phyloP scores from a whole-genome alignment of 1,140 invertebrate species.

The Mycetomoellerius zeteki region DNA sequence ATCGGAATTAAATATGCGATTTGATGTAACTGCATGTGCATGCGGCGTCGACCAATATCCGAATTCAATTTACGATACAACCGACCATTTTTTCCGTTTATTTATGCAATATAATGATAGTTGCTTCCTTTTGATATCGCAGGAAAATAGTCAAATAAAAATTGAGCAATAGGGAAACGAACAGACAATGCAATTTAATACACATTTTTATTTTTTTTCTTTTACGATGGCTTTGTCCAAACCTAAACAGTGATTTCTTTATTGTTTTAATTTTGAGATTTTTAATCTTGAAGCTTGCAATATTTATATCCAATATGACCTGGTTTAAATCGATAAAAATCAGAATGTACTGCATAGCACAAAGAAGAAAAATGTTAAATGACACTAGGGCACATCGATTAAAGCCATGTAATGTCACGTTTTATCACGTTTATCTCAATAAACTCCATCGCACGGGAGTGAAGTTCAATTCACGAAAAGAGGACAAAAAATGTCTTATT shows the following conservation, averaged over 20 bases:
- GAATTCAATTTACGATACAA: slow-evolving; percentile 58
- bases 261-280: background rate
- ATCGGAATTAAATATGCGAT: slow-evolving; percentile 66
- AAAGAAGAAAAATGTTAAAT: background rate
- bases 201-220: background rate
- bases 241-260: background rate
- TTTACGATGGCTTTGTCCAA: background rate
- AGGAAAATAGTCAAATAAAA: background rate
- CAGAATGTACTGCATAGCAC: background rate
- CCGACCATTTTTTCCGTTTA: slow-evolving; percentile 21
- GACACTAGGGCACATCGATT: slow-evolving; percentile 11
- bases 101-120: slow-evolving; percentile 36
- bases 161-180: background rate
- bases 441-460: background rate
- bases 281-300: background rate
- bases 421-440: slow-evolving; percentile 35
- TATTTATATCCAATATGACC: background rate
- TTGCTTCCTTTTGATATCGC: background rate
- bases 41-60: slow-evolving; percentile 50
- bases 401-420: slow-evolving; percentile 24
- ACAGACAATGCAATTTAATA: slow-evolving; percentile 6
- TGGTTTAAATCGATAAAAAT: background rate
- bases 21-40: slow-evolving; percentile 62
- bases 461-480: slow-evolving; percentile 35
- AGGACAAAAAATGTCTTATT: slow-evolving; percentile 48